Evolutionary conservation across 2,888 invertebrate genomes (phyloP), one percentile per base, ranked within the genome.

Genomic region (Blastobasis adustella): DNA sequence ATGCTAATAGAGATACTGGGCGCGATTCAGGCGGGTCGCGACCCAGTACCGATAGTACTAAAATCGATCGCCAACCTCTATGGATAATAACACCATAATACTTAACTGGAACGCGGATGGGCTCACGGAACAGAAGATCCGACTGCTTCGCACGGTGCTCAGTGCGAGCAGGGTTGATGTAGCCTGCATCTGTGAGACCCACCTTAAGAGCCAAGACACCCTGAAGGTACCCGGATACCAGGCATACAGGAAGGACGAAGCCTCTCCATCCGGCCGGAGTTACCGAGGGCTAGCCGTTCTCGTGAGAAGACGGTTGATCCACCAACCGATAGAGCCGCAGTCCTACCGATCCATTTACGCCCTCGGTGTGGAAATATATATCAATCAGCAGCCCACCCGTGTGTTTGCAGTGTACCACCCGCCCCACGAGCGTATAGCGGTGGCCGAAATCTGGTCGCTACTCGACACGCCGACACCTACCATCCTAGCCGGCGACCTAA

Each of bases 331-430:
- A 23, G 23, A 23, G n/a, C n/a, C n/a, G n/a, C n/a, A n/a, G n/a
- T n/a, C n/a, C n/a, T 23, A 2, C 6, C 23, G 8, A 5, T 6
- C 50, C 0, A 10, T 58, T 4, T 45, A 54, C 37, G 51, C 55
- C n/a, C 48, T 55, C 5, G 59, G 58, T 0, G 45, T 57, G 0
- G 56, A 56, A 39, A 2, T 55, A 0, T 7, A 43, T 10, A 10
- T 45, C 0, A 44, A 5, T 0, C 49, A 49, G 0, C 10, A 4
- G 2, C 44, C 52, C 5, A 38, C 49, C 1, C 48, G 50, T 5
- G 8, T 57, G 0, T 54, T 44, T 6, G 56, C 58, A 5, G 10
- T 49, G 0, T 58, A 61, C 49, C 45, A 52, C 5, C 59, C 60
- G 0, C 54, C 57, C 1, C 4, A 5, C 4, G 6, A 5, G 9